Evolutionary conservation across 2,113 vertebrate species (phyloP).

Genomic region (Dipodomys spectabilis): DNA sequence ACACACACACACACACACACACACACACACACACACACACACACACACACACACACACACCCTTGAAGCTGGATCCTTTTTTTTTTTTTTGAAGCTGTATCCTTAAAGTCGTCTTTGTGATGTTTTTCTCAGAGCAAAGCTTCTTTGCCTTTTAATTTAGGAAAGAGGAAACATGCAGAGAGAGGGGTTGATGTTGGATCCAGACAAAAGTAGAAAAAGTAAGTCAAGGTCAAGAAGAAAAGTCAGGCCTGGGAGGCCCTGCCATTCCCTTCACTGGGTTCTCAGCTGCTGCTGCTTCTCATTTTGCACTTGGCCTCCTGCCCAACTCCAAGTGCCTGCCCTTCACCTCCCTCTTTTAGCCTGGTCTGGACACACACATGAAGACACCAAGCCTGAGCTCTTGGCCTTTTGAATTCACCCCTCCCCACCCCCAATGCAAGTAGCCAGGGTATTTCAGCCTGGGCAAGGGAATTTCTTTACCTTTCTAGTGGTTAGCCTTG

Average conservation of each 20-base stretch:
- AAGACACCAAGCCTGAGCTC: neutral
- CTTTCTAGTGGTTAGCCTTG: neutral
- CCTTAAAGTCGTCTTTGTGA: neutral
- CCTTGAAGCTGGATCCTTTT: neutral
- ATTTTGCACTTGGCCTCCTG: slow-evolving; percentile 49
- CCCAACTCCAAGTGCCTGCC: neutral
- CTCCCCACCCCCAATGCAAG: neutral
- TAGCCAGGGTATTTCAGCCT: neutral
- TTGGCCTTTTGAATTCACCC: neutral
- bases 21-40: neutral
- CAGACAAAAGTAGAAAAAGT: neutral
- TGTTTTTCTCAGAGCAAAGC: neutral
- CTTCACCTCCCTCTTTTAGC: neutral
- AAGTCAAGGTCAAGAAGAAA: slow-evolving; percentile 32
- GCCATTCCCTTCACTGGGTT: neutral
- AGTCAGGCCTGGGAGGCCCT: neutral
- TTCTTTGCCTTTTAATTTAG: slow-evolving; percentile 19
- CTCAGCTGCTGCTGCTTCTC: slow-evolving; percentile 66
- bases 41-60: neutral
- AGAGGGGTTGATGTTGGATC: neutral
- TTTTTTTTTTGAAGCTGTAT: neutral
- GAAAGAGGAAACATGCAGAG: neutral
- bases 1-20: too few species aligned
- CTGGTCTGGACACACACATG: neutral
- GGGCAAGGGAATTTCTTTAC: neutral